Evolutionary conservation across 2,888 invertebrate species (phyloP).

Genomic region (Apodemia hepburni): DNA sequence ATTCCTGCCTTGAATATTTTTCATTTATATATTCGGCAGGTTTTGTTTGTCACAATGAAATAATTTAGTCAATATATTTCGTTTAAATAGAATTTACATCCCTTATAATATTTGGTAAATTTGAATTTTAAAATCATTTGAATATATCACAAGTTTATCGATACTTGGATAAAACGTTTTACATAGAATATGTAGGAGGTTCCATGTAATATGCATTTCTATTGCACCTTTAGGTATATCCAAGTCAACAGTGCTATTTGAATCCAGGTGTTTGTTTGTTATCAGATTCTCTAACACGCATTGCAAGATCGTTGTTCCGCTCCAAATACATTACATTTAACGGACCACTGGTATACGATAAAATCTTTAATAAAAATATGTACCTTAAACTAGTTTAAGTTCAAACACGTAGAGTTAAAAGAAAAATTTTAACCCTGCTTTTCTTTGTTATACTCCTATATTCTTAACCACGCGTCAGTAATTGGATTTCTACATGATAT

Average conservation of each 20-base stretch:
- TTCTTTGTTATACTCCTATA: background rate
- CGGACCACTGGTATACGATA: constrained; percentile 3
- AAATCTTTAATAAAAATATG: constrained; percentile 2
- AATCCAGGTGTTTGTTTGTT: constrained; percentile 26
- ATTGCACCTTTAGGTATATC: constrained; percentile 27
- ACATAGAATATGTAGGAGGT: constrained; percentile 29
- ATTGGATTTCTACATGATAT: no score
- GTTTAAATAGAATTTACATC: no score
- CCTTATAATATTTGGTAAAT: no score
- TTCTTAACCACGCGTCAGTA: no score
- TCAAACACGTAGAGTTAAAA: background rate
- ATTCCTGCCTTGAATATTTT: no score
- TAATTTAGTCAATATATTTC: no score
- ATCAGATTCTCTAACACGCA: constrained; percentile 30
- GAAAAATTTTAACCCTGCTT: background rate
- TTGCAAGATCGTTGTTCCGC: constrained; percentile 24
- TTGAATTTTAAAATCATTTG: no score
- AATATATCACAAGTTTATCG: constrained; percentile 20
- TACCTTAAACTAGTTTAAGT: background rate
- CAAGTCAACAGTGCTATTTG: constrained; percentile 25
- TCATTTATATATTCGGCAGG: no score
- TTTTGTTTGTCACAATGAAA: no score
- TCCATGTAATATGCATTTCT: constrained; percentile 33
- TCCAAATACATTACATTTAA: constrained; percentile 19
- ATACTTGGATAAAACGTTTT: constrained; percentile 28